phyloP scores from a whole-genome alignment of 2,113 vertebrate genomes.

The Asarcornis scutulata region DNA sequence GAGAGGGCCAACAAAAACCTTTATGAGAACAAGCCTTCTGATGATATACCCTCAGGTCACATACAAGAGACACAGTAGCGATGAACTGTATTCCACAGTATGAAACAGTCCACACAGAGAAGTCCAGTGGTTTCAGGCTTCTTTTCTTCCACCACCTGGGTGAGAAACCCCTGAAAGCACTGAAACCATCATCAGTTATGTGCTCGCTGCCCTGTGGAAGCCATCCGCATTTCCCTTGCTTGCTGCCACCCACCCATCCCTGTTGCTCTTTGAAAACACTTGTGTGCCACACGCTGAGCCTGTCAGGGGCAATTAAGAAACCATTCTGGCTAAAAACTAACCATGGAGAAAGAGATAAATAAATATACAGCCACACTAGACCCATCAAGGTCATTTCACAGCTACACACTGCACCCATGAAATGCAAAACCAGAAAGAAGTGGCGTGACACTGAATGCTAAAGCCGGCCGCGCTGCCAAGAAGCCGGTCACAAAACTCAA shows the following conservation, averaged over 20 bases:
- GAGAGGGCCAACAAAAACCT: neutral
- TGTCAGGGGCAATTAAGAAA: neutral
- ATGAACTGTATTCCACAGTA: neutral
- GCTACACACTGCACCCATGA: neutral
- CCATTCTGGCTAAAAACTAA: neutral
- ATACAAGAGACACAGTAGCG: neutral
- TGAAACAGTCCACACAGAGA: accelerated
- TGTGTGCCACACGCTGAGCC: neutral
- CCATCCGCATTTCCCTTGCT: neutral
- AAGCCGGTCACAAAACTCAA: neutral
- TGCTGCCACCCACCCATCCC: neutral
- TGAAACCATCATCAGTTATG: neutral
- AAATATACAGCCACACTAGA: neutral
- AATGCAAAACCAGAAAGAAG: neutral
- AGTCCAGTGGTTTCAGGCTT: neutral
- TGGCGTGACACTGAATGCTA: neutral
- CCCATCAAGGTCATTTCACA: neutral
- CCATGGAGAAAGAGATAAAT: neutral
- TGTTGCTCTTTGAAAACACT: neutral
- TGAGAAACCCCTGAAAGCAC: neutral
- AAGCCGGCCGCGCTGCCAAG: neutral
- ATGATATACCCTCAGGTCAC: neutral
- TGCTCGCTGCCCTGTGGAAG: neutral
- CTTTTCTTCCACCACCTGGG: neutral
- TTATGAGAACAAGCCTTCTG: neutral